These are phyloP conservation scores for Elanus axillaris DNA, from an alignment of 2,113 vertebrate species.

Conservation along the genomic window DNA sequence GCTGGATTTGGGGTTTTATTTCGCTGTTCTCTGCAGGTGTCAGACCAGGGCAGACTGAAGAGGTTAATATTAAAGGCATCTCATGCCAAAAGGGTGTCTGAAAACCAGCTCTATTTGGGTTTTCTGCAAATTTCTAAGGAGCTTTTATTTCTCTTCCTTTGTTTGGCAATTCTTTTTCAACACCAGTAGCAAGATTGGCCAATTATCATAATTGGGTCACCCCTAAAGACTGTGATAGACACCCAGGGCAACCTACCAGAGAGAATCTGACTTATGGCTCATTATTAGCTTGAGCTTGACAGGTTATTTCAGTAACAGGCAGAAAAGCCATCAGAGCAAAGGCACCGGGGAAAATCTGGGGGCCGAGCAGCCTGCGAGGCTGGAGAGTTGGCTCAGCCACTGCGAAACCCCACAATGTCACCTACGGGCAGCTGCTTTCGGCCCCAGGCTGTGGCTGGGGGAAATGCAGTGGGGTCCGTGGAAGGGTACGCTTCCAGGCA, in stretches of 20 bases:
- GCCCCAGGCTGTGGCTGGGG: not conserved
- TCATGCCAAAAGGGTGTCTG: not conserved
- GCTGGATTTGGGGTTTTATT: not conserved
- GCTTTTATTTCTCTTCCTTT: conserved; percentile 13
- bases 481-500: accelerated
- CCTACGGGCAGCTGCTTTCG: not conserved
- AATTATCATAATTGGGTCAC: conserved; percentile 79
- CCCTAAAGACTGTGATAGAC: conserved; percentile 68
- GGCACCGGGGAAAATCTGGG: not conserved
- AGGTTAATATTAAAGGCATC: not conserved
- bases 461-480: accelerated
- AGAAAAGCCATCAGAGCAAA: conserved; percentile 35
- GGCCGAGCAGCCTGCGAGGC: not conserved
- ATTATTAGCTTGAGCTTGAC: conserved; percentile 64
- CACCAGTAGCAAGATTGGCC: conserved; percentile 41
- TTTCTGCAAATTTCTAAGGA: not conserved
- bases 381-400: not conserved
- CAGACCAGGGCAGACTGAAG: not conserved
- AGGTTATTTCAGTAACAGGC: conserved; percentile 62
- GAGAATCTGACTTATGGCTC: conserved; percentile 69
- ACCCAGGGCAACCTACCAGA: conserved; percentile 69
- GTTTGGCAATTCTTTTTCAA: conserved; percentile 9
- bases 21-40: not conserved
- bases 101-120: not conserved
- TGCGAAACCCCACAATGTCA: not conserved